phyloP scores from a whole-genome alignment of 2,113 vertebrate genomes.

The Rafetus swinhoei region DNA sequence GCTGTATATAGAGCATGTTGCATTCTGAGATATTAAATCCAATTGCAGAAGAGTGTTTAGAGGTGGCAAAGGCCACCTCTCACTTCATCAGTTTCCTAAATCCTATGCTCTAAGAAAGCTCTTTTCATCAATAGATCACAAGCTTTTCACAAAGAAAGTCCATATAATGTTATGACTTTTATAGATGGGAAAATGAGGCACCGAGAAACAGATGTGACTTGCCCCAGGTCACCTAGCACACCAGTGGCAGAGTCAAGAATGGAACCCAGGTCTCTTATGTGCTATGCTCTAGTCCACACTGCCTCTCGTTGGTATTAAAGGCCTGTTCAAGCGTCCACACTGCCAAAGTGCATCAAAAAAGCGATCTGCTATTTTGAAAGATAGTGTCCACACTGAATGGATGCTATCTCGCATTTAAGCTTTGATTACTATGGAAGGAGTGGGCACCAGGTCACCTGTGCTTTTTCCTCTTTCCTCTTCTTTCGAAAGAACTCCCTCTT shows the following conservation, averaged over 20 bases:
- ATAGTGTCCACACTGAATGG: no score
- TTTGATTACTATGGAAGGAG: no score
- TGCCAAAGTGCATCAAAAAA: no score
- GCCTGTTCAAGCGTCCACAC: background rate
- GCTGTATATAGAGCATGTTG: background rate
- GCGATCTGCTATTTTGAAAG: no score
- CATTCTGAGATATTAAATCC: background rate
- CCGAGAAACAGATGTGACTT: background rate
- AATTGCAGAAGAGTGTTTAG: background rate
- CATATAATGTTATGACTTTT: background rate
- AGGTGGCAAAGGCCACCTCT: background rate
- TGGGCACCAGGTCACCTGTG: no score
- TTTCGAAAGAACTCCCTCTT: no score
- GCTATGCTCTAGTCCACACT: background rate
- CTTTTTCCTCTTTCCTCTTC: no score
- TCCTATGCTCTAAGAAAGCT: background rate
- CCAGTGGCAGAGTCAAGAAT: rapidly evolving
- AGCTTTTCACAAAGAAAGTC: background rate
- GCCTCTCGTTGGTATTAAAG: background rate
- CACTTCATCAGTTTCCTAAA: rapidly evolving
- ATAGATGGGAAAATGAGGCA: background rate
- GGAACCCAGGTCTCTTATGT: background rate
- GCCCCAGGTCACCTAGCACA: rapidly evolving
- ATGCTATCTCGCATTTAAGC: no score
- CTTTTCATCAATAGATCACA: background rate